These are phyloP conservation scores for Tachycineta bicolor DNA, from an alignment of 2,113 vertebrate genomes.

Conservation along the genomic window DNA sequence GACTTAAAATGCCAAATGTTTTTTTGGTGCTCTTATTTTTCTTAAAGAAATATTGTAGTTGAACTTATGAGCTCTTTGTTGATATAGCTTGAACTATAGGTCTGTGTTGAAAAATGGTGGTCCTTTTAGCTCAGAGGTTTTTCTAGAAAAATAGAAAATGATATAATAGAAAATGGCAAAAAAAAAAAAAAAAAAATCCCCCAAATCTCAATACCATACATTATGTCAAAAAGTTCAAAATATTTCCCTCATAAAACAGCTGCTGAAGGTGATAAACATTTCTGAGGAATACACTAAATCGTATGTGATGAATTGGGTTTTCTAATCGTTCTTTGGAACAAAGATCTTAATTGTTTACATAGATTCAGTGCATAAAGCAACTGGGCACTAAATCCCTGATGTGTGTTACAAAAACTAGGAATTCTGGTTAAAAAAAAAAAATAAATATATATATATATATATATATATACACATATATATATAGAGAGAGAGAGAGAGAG, in stretches of 20 bases:
- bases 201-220: accelerated
- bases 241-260: background rate
- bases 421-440: background rate
- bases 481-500: too few species aligned
- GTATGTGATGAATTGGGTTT: background rate
- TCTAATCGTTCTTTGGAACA: background rate
- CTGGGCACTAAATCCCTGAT: background rate
- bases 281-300: background rate
- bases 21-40: background rate
- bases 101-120: background rate
- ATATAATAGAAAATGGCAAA: background rate
- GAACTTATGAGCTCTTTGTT: background rate
- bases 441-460: too few species aligned
- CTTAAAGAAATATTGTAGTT: background rate
- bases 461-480: too few species aligned
- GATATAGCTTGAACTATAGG: background rate
- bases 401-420: background rate
- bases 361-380: background rate
- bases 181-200: background rate
- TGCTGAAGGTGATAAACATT: background rate
- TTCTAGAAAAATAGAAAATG: background rate
- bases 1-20: background rate
- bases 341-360: background rate
- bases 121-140: background rate
- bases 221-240: background rate